phyloP scores from a whole-genome alignment of 1,140 invertebrate species.

The Sinonovacula constricta region DNA sequence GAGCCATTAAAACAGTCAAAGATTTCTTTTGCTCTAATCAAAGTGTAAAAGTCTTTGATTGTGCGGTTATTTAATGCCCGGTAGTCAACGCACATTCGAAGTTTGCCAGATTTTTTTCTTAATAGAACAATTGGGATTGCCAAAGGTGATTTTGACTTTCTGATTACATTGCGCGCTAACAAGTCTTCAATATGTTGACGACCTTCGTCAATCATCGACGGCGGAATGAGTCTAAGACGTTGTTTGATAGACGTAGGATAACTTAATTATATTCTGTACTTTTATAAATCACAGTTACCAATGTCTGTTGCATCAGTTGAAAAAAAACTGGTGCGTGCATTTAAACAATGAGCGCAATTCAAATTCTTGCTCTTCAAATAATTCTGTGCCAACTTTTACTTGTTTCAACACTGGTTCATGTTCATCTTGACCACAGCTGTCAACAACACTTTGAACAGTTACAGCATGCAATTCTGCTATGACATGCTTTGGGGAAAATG shows the following conservation, averaged over 20 bases:
- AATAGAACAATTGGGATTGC: neutral
- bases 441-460: neutral
- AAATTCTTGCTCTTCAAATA: neutral
- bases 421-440: neutral
- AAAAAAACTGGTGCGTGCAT: neutral
- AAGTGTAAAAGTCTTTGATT: neutral
- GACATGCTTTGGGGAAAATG: neutral
- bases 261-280: neutral
- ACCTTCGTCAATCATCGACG: neutral
- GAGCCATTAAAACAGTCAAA: no score
- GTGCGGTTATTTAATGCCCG: neutral
- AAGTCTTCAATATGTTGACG: neutral
- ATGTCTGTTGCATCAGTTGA: neutral
- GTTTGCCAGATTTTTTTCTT: conserved; percentile 5
- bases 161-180: neutral
- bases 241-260: neutral
- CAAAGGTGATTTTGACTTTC: conserved; percentile 1
- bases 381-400: neutral
- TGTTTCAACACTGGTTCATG: neutral
- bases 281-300: neutral
- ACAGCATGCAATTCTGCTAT: neutral
- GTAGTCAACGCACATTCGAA: conserved; percentile 8
- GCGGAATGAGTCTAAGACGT: neutral
- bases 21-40: neutral
- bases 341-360: neutral